phyloP scores from a whole-genome alignment of 2,888 invertebrate genomes.

The Sphaeridia pumilis region DNA sequence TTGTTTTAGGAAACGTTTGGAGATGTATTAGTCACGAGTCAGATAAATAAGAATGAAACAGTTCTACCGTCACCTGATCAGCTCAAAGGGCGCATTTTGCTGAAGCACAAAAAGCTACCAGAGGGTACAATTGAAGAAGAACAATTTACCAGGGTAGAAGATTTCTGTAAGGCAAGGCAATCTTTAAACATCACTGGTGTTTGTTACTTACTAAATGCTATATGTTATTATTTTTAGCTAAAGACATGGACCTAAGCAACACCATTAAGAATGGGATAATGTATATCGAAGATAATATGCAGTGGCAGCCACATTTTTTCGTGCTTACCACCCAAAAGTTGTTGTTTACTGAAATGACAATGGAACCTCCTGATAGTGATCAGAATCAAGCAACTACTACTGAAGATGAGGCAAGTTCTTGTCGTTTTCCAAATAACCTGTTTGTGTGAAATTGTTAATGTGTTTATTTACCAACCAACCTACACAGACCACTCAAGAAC shows the following conservation, averaged over 20 bases:
- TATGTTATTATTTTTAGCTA: conserved; percentile 16
- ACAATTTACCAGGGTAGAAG: conserved; percentile 49
- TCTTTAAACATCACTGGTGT: neutral
- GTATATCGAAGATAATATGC: conserved; percentile 76
- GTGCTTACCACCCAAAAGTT: conserved; percentile 77
- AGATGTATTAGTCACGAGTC: conserved; percentile 66
- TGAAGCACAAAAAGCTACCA: conserved; percentile 84
- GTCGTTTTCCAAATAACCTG: neutral
- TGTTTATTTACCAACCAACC: neutral
- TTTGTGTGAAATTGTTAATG: neutral
- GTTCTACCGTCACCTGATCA: conserved; percentile 72
- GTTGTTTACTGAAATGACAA: conserved; percentile 63
- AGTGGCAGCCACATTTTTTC: conserved; percentile 90
- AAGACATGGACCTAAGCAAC: conserved; percentile 64
- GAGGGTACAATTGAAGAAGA: conserved; percentile 48
- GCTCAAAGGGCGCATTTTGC: conserved; percentile 37
- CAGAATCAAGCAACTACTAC: conserved; percentile 41
- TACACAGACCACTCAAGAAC: conserved; percentile 46
- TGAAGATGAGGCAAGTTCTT: conserved; percentile 44
- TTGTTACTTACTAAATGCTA: neutral
- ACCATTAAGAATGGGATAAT: conserved; percentile 82
- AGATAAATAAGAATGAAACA: conserved; percentile 64
- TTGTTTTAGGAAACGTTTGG: conserved; percentile 58
- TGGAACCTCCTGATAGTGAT: conserved; percentile 39
- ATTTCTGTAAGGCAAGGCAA: conserved; percentile 37